Conservation (phyloP, 2,888 invertebrate genomes). For the Brachypterus glaber region DNA sequence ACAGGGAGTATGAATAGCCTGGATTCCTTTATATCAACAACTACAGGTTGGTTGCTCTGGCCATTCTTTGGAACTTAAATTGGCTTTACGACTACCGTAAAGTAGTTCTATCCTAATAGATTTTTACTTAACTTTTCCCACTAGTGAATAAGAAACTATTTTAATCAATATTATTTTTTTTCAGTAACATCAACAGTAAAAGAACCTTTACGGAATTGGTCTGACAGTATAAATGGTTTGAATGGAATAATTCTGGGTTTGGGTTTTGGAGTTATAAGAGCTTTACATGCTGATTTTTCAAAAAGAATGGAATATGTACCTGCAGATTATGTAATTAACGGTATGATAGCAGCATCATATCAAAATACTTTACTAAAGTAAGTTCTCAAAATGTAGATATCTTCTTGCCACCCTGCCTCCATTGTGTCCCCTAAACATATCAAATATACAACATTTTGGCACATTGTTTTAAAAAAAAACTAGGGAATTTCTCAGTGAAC, state of each 20-base stretch:
- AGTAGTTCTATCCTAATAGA: too few relatives aligned
- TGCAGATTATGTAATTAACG: constrained; percentile 53
- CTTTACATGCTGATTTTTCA: constrained; percentile 43
- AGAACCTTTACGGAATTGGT: constrained; percentile 56
- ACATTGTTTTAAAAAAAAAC: background rate
- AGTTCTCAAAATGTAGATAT: too few relatives aligned
- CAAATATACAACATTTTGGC: background rate
- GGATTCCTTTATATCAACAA: too few relatives aligned
- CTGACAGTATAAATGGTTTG: constrained; percentile 59
- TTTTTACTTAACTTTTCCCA: too few relatives aligned
- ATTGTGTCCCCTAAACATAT: too few relatives aligned
- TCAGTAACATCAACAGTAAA: constrained; percentile 45
- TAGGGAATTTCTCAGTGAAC: background rate
- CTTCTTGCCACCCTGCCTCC: too few relatives aligned
- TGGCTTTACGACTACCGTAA: too few relatives aligned
- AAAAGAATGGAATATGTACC: constrained; percentile 54
- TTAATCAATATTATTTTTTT: too few relatives aligned
- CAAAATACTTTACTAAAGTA: constrained; percentile 45
- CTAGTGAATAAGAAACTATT: too few relatives aligned
- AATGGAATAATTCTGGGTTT: constrained; percentile 29
- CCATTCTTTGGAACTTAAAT: too few relatives aligned
- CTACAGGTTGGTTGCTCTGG: too few relatives aligned
- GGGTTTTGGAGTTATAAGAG: constrained; percentile 48
- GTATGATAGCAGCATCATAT: constrained; percentile 45
- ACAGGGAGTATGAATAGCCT: too few relatives aligned